phyloP scores from a whole-genome alignment of 2,888 invertebrate genomes.

The Thyatira batis region DNA sequence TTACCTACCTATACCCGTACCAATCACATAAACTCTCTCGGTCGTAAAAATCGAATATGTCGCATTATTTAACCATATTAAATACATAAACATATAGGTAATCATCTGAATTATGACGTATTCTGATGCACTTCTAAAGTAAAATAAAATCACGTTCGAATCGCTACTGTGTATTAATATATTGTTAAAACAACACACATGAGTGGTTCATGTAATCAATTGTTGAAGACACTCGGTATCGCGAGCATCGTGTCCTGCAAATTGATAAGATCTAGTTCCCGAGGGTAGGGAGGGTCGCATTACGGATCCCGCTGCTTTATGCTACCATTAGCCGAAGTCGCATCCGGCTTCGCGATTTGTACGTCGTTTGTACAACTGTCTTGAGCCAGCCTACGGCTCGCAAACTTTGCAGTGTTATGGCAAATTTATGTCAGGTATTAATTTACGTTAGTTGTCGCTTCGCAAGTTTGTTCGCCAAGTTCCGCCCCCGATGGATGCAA shows the following conservation, averaged over 20 bases:
- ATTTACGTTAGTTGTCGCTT: slow-evolving; percentile 75
- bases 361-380: slow-evolving; percentile 68
- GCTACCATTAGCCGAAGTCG: slow-evolving; percentile 59
- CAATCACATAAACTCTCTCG: too few species aligned
- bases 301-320: slow-evolving; percentile 64
- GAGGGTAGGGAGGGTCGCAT: slow-evolving; percentile 46
- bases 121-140: too few species aligned
- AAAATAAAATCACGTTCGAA: too few species aligned
- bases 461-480: slow-evolving; percentile 52
- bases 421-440: slow-evolving; percentile 82
- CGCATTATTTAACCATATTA: too few species aligned
- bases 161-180: too few species aligned
- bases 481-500: slow-evolving; percentile 42
- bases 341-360: slow-evolving; percentile 70
- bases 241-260: slow-evolving; percentile 46
- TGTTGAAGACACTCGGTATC: slow-evolving; percentile 41
- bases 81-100: too few species aligned
- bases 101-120: too few species aligned
- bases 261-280: slow-evolving; percentile 43
- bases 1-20: too few species aligned
- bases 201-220: slow-evolving; percentile 23
- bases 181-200: neutral
- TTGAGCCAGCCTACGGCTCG: slow-evolving; percentile 54
- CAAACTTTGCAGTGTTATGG: slow-evolving; percentile 75
- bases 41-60: too few species aligned